A percentile compares a stretch with the other conserved stretches of the same genome.
Conservation (phyloP, 2,888 invertebrate genomes). For the Standfussiana lucernea region DNA sequence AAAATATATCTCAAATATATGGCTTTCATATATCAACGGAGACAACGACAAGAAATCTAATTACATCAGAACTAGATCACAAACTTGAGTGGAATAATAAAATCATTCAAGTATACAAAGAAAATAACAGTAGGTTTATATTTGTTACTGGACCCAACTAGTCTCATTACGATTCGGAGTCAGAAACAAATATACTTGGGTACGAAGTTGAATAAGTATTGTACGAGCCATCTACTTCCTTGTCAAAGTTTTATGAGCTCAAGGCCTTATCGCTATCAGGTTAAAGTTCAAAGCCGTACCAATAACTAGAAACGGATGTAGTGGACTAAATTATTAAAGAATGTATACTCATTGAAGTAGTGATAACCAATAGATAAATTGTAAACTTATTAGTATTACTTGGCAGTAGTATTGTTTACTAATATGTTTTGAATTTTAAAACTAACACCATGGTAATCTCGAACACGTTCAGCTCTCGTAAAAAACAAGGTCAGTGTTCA, state of each 20-base stretch:
- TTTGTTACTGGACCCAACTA: slow-evolving; percentile 49
- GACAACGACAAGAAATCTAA: slow-evolving; percentile 8
- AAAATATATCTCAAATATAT: too few relatives aligned
- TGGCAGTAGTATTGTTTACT: neutral
- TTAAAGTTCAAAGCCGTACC: slow-evolving; percentile 28
- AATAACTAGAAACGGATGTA: slow-evolving; percentile 1
- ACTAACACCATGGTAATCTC: neutral
- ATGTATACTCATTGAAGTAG: neutral
- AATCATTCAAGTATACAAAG: slow-evolving; percentile 37
- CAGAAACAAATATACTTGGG: slow-evolving; percentile 42
- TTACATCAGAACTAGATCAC: slow-evolving; percentile 29
- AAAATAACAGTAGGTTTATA: slow-evolving; percentile 33
- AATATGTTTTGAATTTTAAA: neutral
- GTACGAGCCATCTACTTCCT: slow-evolving; percentile 29
- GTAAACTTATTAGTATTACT: neutral
- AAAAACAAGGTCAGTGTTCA: neutral
- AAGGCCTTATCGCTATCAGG: slow-evolving; percentile 1
- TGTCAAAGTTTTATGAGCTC: slow-evolving; percentile 40
- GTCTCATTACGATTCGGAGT: slow-evolving; percentile 51
- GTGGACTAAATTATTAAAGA: slow-evolving; percentile 16
- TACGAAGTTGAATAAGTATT: slow-evolving; percentile 49
- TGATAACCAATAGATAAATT: neutral
- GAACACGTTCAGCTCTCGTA: neutral
- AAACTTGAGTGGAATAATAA: slow-evolving; percentile 50
- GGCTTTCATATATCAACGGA: neutral